Conservation (phyloP, 1,140 invertebrate genomes). For the Lepidotrigona ventralis region DNA sequence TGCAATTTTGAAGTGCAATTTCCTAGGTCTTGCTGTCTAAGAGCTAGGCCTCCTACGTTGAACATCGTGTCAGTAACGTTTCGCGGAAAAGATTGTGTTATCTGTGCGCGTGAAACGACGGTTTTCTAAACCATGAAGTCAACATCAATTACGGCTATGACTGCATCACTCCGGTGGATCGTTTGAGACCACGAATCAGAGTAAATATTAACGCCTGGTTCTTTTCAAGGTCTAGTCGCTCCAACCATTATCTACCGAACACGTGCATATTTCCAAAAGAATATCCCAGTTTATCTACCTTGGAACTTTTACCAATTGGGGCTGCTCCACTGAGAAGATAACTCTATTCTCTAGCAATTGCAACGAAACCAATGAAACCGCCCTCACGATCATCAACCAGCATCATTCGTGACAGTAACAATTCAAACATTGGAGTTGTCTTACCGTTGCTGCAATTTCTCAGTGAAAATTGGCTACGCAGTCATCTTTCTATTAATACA, state of each 20-base stretch:
- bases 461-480: neutral
- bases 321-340: too few species aligned
- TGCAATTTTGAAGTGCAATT: neutral
- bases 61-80: too few species aligned
- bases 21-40: neutral
- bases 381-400: too few species aligned
- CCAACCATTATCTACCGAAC: neutral
- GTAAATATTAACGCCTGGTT: constrained; percentile 37
- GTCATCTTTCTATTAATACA: neutral
- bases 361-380: too few species aligned
- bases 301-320: neutral
- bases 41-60: neutral
- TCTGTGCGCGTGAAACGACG: neutral
- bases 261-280: constrained; percentile 29
- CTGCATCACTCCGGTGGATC: constrained; percentile 17
- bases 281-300: neutral
- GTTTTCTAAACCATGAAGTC: constrained; percentile 29
- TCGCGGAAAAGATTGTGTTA: neutral
- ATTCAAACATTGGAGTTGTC: too few species aligned
- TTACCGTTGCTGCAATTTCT: too few species aligned
- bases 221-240: constrained; percentile 17
- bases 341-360: neutral
- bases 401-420: too few species aligned
- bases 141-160: constrained; percentile 31
- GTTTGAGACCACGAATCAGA: constrained; percentile 36